Conservation (phyloP, 2,113 vertebrate species). For the Formicarius rufipectus region DNA sequence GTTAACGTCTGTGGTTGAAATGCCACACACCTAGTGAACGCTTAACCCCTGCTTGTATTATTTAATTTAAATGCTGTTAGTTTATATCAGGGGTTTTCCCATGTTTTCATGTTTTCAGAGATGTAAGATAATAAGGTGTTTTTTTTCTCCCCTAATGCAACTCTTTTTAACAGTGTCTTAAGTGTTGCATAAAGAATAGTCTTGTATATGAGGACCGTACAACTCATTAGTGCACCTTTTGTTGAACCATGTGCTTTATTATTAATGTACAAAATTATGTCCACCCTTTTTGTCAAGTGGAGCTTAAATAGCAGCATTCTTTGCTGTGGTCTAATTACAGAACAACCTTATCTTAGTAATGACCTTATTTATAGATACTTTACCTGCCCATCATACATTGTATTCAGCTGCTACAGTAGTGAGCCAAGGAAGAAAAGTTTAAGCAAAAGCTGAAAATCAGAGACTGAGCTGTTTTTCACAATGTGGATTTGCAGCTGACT, state of each 20-base stretch:
- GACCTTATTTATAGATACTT: not conserved
- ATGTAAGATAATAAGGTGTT: not conserved
- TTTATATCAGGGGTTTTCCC: not conserved
- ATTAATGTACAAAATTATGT: not conserved
- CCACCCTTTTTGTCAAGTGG: not conserved
- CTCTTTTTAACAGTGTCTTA: not conserved
- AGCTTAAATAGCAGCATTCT: not conserved
- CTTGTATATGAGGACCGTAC: not conserved
- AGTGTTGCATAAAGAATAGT: not conserved
- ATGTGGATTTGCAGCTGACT: not conserved
- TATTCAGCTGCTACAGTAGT: not conserved
- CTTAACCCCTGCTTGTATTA: not conserved
- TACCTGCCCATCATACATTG: not conserved
- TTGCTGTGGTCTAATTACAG: slow-evolving; percentile 13
- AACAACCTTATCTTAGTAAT: slow-evolving; percentile 11
- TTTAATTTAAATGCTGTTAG: not conserved
- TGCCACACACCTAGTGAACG: not conserved
- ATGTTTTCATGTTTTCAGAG: not conserved
- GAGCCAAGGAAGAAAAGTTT: not conserved
- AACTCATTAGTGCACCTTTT: not conserved
- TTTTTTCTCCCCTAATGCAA: not conserved
- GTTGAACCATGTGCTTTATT: not conserved
- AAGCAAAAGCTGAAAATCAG: not conserved
- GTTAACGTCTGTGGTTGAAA: not conserved
- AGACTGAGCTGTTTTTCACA: not conserved